phyloP scores from a whole-genome alignment of 2,888 invertebrate genomes.

The Eupelmus urozonus region DNA sequence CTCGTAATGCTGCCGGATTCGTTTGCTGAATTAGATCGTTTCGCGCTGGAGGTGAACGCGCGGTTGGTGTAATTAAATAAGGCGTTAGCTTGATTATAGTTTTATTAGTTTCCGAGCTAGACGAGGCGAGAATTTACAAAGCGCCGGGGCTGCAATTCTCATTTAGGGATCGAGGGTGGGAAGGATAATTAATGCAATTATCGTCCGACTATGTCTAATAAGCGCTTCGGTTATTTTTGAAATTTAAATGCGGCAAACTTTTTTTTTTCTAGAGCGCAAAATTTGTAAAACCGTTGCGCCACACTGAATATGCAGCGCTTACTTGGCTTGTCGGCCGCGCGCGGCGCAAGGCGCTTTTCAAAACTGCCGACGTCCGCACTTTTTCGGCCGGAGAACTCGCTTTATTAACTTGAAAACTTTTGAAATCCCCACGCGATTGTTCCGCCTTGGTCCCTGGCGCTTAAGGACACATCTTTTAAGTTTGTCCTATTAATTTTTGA shows the following conservation, averaged over 20 bases:
- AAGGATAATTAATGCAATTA: too few relatives aligned
- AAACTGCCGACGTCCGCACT: neutral
- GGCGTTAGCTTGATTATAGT: too few relatives aligned
- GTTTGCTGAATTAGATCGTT: too few relatives aligned
- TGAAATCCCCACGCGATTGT: neutral
- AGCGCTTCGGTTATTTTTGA: neutral
- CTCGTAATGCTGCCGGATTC: too few relatives aligned
- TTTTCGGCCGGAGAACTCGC: too few relatives aligned
- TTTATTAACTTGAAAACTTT: slow-evolving; percentile 1
- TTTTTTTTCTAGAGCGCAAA: neutral
- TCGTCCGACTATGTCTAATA: neutral
- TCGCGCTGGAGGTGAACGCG: too few relatives aligned
- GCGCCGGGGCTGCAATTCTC: neutral
- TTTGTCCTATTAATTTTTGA: slow-evolving; percentile 44
- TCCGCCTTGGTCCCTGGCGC: too few relatives aligned
- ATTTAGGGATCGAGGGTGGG: too few relatives aligned
- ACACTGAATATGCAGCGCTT: too few relatives aligned
- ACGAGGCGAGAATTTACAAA: neutral
- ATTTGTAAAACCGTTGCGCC: neutral
- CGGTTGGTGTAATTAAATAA: too few relatives aligned
- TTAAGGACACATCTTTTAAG: neutral
- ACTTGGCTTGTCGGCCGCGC: too few relatives aligned
- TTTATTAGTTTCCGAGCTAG: too few relatives aligned
- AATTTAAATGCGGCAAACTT: neutral
- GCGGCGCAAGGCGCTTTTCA: neutral